A percentile compares a stretch with the other conserved stretches of the same genome.
Evolutionary conservation across 2,888 invertebrate species (phyloP).

Genomic region (Parapristionchus giblindavisi): DNA sequence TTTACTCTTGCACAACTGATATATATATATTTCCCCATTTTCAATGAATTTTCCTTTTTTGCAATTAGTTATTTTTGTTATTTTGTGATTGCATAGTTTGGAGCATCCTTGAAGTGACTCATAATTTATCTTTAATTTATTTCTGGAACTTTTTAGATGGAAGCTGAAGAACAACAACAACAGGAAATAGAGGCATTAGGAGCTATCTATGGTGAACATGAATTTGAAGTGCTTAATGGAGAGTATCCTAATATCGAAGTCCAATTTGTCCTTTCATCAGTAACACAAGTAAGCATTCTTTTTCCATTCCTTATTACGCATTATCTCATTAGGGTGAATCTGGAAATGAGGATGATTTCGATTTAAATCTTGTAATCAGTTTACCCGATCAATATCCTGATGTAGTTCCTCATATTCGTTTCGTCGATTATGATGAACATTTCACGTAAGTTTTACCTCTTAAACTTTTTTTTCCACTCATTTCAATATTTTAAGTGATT

Average conservation of each 20-base stretch:
- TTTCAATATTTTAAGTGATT: not conserved
- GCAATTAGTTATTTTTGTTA: too few relatives aligned
- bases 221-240: slow-evolving; percentile 42
- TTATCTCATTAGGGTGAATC: not conserved
- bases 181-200: slow-evolving; percentile 55
- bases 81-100: too few relatives aligned
- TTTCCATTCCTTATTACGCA: not conserved
- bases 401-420: slow-evolving; percentile 53
- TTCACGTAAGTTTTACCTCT: slow-evolving; percentile 43
- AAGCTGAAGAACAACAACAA: slow-evolving; percentile 50
- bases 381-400: slow-evolving; percentile 65
- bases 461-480: not conserved
- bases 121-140: not conserved
- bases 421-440: slow-evolving; percentile 55
- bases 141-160: slow-evolving; percentile 36
- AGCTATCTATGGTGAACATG: slow-evolving; percentile 54
- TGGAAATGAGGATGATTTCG: slow-evolving; percentile 19
- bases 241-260: slow-evolving; percentile 48
- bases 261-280: slow-evolving; percentile 16
- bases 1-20: too few relatives aligned
- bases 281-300: not conserved
- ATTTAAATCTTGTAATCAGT: slow-evolving; percentile 36
- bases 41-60: too few relatives aligned
- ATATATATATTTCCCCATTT: too few relatives aligned
- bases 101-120: too few relatives aligned